Percentiles rank a stretch among this genome's conserved stretches.
These are phyloP conservation scores for Phodopus roborovskii DNA, from an alignment of 2,113 vertebrate genomes.

Conservation along the genomic window DNA sequence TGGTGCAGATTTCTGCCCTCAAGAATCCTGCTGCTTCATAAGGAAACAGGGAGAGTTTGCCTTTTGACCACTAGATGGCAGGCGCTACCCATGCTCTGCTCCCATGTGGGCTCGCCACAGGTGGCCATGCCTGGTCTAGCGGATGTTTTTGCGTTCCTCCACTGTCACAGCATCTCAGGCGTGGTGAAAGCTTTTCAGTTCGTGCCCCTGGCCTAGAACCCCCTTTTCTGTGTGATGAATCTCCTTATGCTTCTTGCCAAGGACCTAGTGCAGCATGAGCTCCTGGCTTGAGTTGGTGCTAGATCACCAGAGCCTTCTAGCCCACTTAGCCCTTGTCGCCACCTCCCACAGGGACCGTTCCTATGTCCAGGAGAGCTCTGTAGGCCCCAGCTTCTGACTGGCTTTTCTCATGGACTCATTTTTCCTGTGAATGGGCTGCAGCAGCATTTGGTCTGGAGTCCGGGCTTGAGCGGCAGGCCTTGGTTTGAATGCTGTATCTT, in stretches of 20 bases:
- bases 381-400: too few species aligned
- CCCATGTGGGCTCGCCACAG: background rate
- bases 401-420: background rate
- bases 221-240: background rate
- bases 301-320: background rate
- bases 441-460: background rate
- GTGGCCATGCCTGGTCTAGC: background rate
- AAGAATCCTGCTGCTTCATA: background rate
- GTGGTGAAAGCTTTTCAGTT: background rate
- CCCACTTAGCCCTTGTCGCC: background rate
- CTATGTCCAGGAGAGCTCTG: background rate
- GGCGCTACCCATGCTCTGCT: background rate
- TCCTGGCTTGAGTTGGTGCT: background rate
- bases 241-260: too few species aligned
- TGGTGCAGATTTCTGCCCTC: background rate
- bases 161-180: background rate
- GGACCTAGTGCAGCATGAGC: rapidly evolving
- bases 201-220: background rate
- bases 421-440: rapidly evolving
- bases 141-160: background rate
- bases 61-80: constrained; percentile 52
- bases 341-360: background rate
- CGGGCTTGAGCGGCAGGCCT: background rate
- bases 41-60: rapidly evolving
- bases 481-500: background rate